Conservation (phyloP, 2,113 vertebrate genomes). For the Sorex fumeus region DNA sequence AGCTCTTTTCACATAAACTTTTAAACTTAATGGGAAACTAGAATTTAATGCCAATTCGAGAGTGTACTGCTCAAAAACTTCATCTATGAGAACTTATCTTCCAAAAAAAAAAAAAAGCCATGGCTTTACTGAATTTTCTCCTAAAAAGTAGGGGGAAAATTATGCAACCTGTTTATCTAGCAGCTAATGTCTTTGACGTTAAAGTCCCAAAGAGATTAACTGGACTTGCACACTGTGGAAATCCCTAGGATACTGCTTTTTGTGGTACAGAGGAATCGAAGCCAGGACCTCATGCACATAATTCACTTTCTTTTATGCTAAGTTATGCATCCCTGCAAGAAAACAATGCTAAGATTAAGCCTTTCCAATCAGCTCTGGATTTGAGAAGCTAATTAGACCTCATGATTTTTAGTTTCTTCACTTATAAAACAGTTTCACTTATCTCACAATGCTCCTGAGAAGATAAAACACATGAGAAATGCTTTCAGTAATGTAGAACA, state of each 20-base stretch:
- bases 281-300: background rate
- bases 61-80: constrained; percentile 54
- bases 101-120: constrained; percentile 17
- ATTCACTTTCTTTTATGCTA: constrained; percentile 18
- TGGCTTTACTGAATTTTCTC: constrained; percentile 56
- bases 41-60: constrained; percentile 41
- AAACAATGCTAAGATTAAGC: constrained; percentile 41
- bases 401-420: background rate
- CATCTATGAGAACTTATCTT: constrained; percentile 59
- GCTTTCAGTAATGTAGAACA: constrained; percentile 40
- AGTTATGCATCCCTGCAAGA: constrained; percentile 13
- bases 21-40: constrained; percentile 63
- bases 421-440: background rate
- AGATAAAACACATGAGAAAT: constrained; percentile 63
- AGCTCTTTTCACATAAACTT: constrained; percentile 60
- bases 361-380: constrained; percentile 50
- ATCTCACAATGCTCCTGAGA: constrained; percentile 32
- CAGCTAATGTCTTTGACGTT: constrained; percentile 52
- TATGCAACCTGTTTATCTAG: background rate
- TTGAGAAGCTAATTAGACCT: constrained; percentile 19
- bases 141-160: constrained; percentile 54
- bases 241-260: constrained; percentile 21
- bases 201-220: constrained; percentile 40
- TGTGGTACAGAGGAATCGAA: background rate
- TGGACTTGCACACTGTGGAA: background rate